Conservation (phyloP, 1,140 invertebrate genomes). For the Globodera rostochiensis region DNA sequence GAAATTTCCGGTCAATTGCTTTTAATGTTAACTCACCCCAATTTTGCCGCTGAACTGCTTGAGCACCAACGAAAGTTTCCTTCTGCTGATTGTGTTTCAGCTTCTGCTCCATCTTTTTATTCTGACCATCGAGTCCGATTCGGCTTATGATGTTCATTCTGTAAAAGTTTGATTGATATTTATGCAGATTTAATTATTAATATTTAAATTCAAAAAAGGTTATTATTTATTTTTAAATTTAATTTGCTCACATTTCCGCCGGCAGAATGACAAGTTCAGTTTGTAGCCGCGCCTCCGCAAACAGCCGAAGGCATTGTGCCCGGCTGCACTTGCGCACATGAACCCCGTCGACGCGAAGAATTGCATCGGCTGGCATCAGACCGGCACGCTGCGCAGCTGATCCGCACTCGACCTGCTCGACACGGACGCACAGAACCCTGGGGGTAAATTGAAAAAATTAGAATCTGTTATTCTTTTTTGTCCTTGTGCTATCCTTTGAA, state of each 20-base stretch:
- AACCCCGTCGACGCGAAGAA: slow-evolving; percentile 41
- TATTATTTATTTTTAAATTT: not conserved
- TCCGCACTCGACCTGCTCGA: slow-evolving; percentile 45
- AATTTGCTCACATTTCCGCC: slow-evolving; percentile 30
- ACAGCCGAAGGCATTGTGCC: slow-evolving; percentile 41
- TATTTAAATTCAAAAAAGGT: not conserved
- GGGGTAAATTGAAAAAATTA: too few species aligned
- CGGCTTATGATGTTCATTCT: slow-evolving; percentile 14
- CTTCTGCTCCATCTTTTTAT: not conserved
- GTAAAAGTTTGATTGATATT: slow-evolving; percentile 3
- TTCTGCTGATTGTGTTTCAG: not conserved
- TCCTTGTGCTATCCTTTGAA: too few species aligned
- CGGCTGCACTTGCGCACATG: slow-evolving; percentile 35
- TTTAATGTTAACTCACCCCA: not conserved
- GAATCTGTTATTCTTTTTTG: too few species aligned
- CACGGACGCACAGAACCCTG: slow-evolving; percentile 45
- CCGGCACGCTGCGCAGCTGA: slow-evolving; percentile 38
- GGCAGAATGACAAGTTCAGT: slow-evolving; percentile 34
- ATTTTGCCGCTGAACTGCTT: not conserved
- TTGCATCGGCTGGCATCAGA: slow-evolving; percentile 41
- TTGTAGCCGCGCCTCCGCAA: slow-evolving; percentile 34
- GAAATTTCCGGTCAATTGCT: not conserved
- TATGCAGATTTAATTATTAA: not conserved
- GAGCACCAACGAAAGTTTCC: not conserved
- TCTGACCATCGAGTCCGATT: not conserved